Base-by-base conservation (phyloP, 2,797 vertebrate species). In the Astyanax mexicanus region DNA sequence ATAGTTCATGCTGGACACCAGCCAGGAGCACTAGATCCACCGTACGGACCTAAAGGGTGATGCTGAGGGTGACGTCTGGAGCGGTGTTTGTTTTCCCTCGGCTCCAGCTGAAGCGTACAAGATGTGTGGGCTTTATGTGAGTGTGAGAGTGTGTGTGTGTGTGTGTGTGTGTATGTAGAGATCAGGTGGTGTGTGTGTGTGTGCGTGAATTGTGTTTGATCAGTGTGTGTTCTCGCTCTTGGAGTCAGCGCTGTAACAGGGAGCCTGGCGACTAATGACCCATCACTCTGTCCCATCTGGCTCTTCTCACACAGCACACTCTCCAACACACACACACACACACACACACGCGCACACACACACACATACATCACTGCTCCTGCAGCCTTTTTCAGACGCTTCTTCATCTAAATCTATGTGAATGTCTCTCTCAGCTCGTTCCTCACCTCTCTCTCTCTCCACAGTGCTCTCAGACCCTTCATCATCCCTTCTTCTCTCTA, bases 201-300 rank as follows among this genome's bases (percentile, higher is more conserved):
- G 47, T 52, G 66, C 68, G 45, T 68, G 66, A 25, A 27, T 45
- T 69, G 47, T 65, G 66, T 69, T 69, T 70, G 62, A 69, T 57
- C 67, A 67, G 19, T 65, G 65, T 38, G 58, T 67, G 45, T 70
- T 77, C 61, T 79, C 29, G 40, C 23, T 40, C 62, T 55, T 55
- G 15, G 54, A 57, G 35, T 64, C 64, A 29, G 42, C 42, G 21
- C 57, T 72, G 42, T 75, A 40, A 27, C 51, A 74, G 29, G 68
- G 51, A 67, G 66, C 52, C 69, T 70, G 74, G 58, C 61, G 72
- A 75, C 72, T 69, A 79, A 82, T 69, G 62, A 72, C 55, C 38
- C 68, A 58, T 66, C 57, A 29, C 21, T 55, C 44, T 47, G 44
- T 76, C 54, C 60, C 77, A 77, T 76, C 70, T 80, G 81, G 81